Conservation (phyloP, 2,113 vertebrate genomes). For the Cochlearius cochlearius region DNA sequence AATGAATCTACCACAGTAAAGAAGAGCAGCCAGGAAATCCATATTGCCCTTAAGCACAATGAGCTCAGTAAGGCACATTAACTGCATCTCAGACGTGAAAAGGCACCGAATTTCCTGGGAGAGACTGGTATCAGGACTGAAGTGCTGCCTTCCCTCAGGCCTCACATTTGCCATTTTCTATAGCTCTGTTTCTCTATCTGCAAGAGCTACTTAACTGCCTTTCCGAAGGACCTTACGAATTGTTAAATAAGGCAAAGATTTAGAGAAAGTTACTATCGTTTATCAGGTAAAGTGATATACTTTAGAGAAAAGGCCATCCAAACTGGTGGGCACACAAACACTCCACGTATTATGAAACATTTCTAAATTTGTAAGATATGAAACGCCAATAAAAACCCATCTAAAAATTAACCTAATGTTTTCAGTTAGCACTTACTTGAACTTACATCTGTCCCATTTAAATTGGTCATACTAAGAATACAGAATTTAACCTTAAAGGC, state of each 20-base stretch:
- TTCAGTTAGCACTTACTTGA: neutral
- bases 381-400: neutral
- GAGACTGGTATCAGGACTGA: neutral
- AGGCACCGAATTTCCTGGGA: neutral
- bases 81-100: neutral
- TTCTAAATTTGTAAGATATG: neutral
- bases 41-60: neutral
- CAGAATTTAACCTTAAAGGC: neutral
- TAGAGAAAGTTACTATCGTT: neutral
- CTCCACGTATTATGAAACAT: neutral
- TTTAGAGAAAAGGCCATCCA: neutral
- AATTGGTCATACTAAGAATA: neutral
- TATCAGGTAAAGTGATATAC: neutral
- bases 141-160: neutral
- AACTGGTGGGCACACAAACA: neutral
- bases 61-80: neutral
- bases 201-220: neutral
- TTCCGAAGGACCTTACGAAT: neutral
- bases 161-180: neutral
- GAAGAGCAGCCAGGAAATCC: neutral
- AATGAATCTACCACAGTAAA: neutral
- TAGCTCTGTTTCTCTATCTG: neutral
- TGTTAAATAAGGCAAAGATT: neutral
- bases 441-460: neutral
- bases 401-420: neutral